phyloP scores from a whole-genome alignment of 2,113 vertebrate genomes.

The Siniperca knerii region DNA sequence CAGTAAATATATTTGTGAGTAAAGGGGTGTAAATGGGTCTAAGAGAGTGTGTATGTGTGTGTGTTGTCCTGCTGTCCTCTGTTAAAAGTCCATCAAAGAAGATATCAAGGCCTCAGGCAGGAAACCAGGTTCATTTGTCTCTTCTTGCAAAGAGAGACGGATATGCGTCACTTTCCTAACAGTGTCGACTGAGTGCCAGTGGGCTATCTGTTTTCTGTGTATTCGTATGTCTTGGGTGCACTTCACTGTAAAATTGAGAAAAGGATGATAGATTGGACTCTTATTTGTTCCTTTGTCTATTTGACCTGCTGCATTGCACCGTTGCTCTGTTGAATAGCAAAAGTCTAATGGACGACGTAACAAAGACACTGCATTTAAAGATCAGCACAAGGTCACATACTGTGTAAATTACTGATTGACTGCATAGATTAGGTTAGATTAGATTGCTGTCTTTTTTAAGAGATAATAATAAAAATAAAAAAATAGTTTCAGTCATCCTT shows the following conservation, averaged over 20 bases:
- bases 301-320: background rate
- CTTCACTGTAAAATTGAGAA: background rate
- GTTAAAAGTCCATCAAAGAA: constrained; percentile 11
- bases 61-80: constrained; percentile 4
- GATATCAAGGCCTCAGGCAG: background rate
- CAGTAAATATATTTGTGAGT: background rate
- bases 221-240: background rate
- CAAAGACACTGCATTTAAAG: background rate
- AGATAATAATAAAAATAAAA: background rate
- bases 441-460: background rate
- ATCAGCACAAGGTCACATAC: background rate
- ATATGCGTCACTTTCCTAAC: background rate
- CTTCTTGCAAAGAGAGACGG: background rate
- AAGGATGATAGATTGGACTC: background rate
- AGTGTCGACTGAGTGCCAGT: background rate
- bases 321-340: background rate
- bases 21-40: constrained; percentile 1
- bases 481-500: background rate
- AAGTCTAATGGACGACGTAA: background rate
- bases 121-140: constrained; percentile 13
- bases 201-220: background rate
- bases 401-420: background rate
- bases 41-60: background rate
- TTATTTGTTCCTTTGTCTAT: background rate
- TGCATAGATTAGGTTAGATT: background rate